Base-by-base conservation (phyloP, 2,797 vertebrate genomes). In the Acomys russatus region DNA sequence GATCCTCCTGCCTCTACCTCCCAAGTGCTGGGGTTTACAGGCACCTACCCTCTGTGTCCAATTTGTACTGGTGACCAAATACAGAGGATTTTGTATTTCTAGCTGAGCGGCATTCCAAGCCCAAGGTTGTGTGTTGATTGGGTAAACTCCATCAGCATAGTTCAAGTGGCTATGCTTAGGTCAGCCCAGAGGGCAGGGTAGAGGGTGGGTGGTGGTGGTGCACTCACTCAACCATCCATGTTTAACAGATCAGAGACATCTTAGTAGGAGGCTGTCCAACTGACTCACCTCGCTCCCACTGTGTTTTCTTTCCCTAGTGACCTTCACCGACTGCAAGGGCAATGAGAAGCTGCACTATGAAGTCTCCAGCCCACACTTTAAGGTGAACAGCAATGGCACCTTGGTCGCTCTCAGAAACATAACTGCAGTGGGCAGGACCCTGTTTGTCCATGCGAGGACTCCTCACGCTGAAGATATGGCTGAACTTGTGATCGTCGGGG, bases 281-380 rank as follows among this genome's bases (percentile, higher is more conserved):
- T 10, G 33, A 11, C 54, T 93, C 54, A 97, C 0, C 0, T 9
- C 73, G 11, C 10, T 49, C 25, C 83, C 35, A 2, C 85, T 86
- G 4, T 93, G 59, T 83, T 84, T 90, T 80, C 61, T 90, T 74
- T 92, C 11, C 33, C 3, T 78, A 99, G 99, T 99, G 97, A 98
- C 98, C 97, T 99, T 99, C 96, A 99, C 99, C 59, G 99, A 99
- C 98, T 99, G 99, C 96, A 98, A 98, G 28, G 99, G 99, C 38
- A 99, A 99, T 61, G 96, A 99, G 89, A 98, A 98, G 2, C 97
- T 99, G 97, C 98, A 97, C 80, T 99, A 99, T 38, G 98, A 99
- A 88, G 99, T 99, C 96, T 99, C 99, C 10, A 99, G 99, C 94
- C 99, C 99, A 12, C 98, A 98, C 98, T 99, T 99, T 96, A 97